A percentile compares a stretch with the other conserved stretches of the same genome.
phyloP scores from a whole-genome alignment of 2,888 invertebrate species.

The Leptogaster cylindrica region DNA sequence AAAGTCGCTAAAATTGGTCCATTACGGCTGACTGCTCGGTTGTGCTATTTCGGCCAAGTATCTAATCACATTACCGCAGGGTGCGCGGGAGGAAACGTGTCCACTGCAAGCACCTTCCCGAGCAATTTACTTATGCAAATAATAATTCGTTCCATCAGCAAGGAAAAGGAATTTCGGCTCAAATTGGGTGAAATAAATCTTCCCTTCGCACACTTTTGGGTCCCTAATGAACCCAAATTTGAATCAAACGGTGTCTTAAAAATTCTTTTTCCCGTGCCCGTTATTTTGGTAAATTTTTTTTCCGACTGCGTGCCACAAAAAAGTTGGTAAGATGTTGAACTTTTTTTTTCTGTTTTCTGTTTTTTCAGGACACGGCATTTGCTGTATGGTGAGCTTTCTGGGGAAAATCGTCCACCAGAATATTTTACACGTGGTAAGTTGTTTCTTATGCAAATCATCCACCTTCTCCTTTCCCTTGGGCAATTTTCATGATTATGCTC shows the following conservation, averaged over 20 bases:
- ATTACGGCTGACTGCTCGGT: not conserved
- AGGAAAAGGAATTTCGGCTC: not conserved
- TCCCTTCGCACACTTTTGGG: not conserved
- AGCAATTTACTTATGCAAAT: constrained; percentile 27
- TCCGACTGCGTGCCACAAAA: too few species aligned
- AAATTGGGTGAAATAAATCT: constrained; percentile 29
- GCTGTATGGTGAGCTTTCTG: constrained; percentile 3
- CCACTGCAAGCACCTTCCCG: not conserved
- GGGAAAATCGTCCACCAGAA: constrained; percentile 7
- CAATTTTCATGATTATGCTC: constrained; percentile 23
- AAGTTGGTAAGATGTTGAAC: too few species aligned
- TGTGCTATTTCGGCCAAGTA: constrained; percentile 2
- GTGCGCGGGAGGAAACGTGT: not conserved
- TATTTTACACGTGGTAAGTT: constrained; percentile 27
- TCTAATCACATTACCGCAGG: not conserved
- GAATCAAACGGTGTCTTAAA: constrained; percentile 4
- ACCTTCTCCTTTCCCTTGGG: not conserved
- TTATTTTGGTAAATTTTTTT: too few species aligned
- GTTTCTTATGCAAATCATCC: constrained; percentile 19
- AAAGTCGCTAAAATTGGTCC: not conserved
- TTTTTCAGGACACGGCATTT: constrained; percentile 2
- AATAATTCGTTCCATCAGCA: constrained; percentile 1
- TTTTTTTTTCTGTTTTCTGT: too few species aligned
- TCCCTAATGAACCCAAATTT: constrained; percentile 18
- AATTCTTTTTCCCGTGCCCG: constrained; percentile 7